phyloP scores from a whole-genome alignment of 2,797 vertebrate genomes.

The Acipenser ruthenus region DNA sequence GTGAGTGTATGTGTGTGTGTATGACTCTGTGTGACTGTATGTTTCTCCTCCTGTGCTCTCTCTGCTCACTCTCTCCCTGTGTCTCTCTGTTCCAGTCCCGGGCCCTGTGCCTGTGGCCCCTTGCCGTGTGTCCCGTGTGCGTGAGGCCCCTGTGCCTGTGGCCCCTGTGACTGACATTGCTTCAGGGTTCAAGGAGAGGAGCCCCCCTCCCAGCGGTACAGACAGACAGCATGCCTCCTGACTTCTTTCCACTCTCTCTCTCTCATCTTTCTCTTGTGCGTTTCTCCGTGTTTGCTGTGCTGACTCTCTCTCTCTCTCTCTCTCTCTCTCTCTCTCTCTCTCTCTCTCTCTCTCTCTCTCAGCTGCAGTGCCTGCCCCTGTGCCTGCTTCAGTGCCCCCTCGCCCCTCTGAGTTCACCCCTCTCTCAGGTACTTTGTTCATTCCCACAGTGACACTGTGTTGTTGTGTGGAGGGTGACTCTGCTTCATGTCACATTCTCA shows the following conservation, averaged over 20 bases:
- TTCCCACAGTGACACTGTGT: no score
- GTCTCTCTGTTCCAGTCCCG: no score
- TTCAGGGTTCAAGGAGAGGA: not conserved
- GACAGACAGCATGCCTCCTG: not conserved
- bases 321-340: no score
- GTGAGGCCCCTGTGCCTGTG: not conserved
- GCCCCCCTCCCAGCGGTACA: not conserved
- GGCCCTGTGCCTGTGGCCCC: no score
- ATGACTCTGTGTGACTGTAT: no score
- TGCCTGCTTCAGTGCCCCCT: not conserved
- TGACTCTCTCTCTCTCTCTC: no score
- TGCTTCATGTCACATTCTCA: no score
- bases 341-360: not conserved
- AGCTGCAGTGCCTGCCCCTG: not conserved
- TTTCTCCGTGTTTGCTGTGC: not conserved
- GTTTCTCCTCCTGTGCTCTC: not conserved
- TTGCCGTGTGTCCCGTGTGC: no score
- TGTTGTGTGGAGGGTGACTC: no score
- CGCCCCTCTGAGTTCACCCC: not conserved
- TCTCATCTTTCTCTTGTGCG: not conserved
- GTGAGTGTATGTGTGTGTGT: not conserved
- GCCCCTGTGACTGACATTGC: not conserved
- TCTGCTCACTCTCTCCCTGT: not conserved
- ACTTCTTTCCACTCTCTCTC: not conserved
- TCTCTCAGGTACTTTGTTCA: not conserved